phyloP scores from a whole-genome alignment of 2,113 vertebrate species.

The Tricholaema leucomelas region DNA sequence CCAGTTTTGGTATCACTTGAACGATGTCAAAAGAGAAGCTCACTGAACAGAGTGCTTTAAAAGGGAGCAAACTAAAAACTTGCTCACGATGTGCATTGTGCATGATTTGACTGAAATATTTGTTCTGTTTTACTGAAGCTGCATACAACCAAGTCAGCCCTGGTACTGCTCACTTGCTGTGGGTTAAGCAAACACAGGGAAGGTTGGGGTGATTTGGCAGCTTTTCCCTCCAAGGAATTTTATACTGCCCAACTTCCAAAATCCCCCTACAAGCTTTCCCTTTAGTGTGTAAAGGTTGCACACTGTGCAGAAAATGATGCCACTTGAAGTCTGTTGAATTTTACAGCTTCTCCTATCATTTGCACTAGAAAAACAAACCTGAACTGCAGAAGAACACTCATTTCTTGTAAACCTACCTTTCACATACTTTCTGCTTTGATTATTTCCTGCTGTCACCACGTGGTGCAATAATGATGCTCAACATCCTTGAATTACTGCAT shows the following conservation, averaged over 20 bases:
- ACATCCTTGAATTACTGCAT: accelerated
- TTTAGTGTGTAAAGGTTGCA: background rate
- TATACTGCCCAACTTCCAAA: background rate
- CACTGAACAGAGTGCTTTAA: background rate
- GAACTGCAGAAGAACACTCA: background rate
- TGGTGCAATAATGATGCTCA: background rate
- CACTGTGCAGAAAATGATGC: accelerated
- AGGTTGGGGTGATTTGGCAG: background rate
- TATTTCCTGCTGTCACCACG: background rate
- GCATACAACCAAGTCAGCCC: background rate
- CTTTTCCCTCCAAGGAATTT: background rate
- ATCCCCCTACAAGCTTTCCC: background rate
- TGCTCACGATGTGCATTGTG: no score
- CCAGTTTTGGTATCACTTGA: background rate
- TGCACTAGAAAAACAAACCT: background rate
- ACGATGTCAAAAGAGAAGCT: background rate
- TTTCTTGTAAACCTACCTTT: background rate
- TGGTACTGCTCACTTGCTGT: background rate
- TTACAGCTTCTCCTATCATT: background rate
- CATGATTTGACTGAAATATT: background rate
- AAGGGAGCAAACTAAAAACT: background rate
- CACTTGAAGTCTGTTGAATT: background rate
- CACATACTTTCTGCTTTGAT: background rate
- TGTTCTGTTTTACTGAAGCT: background rate
- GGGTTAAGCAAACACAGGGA: background rate